Evolutionary conservation across 2,797 vertebrate genomes (phyloP).

Genomic region (Fundulus diaphanus): DNA sequence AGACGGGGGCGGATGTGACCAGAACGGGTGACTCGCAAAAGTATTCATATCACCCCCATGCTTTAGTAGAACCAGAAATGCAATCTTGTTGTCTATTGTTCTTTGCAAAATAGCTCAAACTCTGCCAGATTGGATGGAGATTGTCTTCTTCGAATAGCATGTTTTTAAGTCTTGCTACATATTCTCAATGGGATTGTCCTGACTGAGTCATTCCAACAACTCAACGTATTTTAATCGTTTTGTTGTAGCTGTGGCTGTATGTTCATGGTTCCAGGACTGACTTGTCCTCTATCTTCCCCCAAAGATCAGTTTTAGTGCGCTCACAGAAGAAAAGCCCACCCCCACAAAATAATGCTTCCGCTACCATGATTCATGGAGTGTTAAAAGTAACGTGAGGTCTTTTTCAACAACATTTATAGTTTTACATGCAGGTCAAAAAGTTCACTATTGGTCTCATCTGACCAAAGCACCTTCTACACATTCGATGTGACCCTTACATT

Average conservation of each 20-base stretch:
- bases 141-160: background rate
- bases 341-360: background rate
- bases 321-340: background rate
- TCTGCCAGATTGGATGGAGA: background rate
- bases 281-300: too few species aligned
- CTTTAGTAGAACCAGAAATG: too few species aligned
- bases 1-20: background rate
- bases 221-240: background rate
- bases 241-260: background rate
- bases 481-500: background rate
- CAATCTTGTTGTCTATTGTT: background rate
- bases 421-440: background rate
- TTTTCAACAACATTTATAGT: background rate
- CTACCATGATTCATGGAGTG: background rate
- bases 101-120: too few species aligned
- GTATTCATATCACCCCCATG: background rate
- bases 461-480: background rate
- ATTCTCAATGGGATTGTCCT: background rate
- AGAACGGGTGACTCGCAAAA: background rate
- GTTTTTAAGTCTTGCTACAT: background rate
- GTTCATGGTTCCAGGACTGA: background rate
- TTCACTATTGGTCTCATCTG: background rate
- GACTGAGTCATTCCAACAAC: background rate
- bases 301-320: too few species aligned
- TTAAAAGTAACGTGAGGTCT: too few species aligned